These are phyloP conservation scores for Limnephilus lunatus DNA, from an alignment of 2,888 invertebrate genomes.

Conservation along the genomic window DNA sequence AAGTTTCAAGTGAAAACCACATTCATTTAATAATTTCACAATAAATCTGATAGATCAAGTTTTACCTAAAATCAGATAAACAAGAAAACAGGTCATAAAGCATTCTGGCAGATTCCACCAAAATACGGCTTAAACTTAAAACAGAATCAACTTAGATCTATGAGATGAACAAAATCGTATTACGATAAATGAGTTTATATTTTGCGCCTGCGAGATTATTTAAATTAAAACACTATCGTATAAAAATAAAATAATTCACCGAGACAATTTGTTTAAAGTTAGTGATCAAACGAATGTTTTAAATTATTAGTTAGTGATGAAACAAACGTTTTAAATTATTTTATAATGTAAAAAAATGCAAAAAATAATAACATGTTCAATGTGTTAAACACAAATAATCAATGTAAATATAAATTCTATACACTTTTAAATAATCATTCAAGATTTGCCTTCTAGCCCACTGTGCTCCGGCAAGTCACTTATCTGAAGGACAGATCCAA, in stretches of 20 bases:
- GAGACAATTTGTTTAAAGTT: background rate
- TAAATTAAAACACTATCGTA: background rate
- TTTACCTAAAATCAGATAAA: background rate
- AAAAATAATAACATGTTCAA: conserved; percentile 2
- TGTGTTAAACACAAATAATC: background rate
- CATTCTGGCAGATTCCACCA: background rate
- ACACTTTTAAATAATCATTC: background rate
- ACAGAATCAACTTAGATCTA: background rate
- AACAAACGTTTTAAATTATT: background rate
- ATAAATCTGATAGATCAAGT: background rate
- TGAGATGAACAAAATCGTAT: background rate
- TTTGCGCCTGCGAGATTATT: background rate
- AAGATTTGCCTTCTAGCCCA: background rate
- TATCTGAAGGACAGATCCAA: background rate
- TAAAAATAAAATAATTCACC: background rate
- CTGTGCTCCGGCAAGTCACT: background rate
- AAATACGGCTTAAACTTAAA: background rate
- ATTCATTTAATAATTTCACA: background rate
- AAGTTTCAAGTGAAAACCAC: background rate
- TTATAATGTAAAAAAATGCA: background rate
- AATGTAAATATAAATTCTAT: background rate
- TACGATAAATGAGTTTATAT: background rate
- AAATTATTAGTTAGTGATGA: background rate
- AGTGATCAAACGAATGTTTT: background rate
- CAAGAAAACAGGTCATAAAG: background rate